Percentiles rank a stretch among this genome's conserved stretches.
Evolutionary conservation across 2,888 invertebrate genomes (phyloP).

Genomic region (Phorcus lineatus): DNA sequence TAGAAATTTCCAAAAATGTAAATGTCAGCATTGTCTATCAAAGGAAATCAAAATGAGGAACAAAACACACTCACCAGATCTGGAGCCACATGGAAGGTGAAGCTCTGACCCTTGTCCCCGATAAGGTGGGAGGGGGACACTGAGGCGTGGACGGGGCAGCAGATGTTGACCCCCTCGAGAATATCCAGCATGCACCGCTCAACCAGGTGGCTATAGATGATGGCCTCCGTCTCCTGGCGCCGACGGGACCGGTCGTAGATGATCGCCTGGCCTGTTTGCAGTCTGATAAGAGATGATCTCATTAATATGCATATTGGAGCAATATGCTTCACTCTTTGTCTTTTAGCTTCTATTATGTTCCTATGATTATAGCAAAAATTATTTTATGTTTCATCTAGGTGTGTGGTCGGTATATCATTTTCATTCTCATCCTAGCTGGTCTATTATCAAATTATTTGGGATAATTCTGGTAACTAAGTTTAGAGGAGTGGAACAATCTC

Average conservation of each 20-base stretch:
- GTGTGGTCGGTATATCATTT: too few species aligned
- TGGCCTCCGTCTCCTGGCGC: constrained; percentile 24
- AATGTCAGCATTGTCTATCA: too few species aligned
- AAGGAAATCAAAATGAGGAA: too few species aligned
- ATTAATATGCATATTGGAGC: background rate
- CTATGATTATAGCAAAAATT: too few species aligned
- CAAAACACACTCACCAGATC: constrained; percentile 83
- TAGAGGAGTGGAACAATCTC: too few species aligned
- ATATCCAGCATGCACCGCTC: constrained; percentile 96
- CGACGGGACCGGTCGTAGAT: constrained; percentile 38
- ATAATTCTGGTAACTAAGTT: too few species aligned
- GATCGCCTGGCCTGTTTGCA: constrained; percentile 36
- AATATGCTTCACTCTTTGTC: too few species aligned
- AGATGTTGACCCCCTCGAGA: constrained; percentile 84
- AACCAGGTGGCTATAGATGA: constrained; percentile 79
- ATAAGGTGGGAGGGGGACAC: constrained; percentile 77
- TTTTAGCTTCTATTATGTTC: too few species aligned
- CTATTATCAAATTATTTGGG: too few species aligned
- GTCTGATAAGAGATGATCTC: background rate
- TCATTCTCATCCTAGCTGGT: too few species aligned
- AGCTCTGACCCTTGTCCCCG: constrained; percentile 53
- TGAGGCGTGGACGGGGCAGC: constrained; percentile 88
- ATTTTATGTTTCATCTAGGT: too few species aligned
- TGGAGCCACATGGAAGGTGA: constrained; percentile 88
- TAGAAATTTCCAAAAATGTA: too few species aligned